Conservation (phyloP, 2,113 vertebrate species). For the Oreocharis arfaki region DNA sequence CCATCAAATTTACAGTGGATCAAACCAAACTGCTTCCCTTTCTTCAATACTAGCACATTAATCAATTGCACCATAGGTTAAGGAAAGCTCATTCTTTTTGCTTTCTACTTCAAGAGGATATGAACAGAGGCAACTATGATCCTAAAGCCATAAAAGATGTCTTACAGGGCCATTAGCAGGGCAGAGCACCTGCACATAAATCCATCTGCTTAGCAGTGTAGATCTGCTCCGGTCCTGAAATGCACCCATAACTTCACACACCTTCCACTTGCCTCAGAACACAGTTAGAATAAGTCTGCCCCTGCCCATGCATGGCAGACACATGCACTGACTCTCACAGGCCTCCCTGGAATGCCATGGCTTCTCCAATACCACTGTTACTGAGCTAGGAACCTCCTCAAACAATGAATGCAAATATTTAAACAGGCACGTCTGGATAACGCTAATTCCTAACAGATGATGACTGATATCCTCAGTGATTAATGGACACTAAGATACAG, state of each 20-base stretch:
- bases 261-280: neutral
- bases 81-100: neutral
- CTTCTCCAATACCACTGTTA: neutral
- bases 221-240: neutral
- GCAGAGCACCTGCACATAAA: neutral
- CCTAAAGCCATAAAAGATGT: neutral
- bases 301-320: neutral
- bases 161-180: neutral
- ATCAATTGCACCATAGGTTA: fast-evolving
- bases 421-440: neutral
- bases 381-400: neutral
- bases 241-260: fast-evolving
- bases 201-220: neutral
- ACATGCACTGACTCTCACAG: neutral
- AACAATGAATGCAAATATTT: neutral
- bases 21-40: neutral
- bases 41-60: neutral
- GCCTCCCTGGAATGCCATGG: neutral
- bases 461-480: neutral
- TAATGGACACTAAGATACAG: neutral
- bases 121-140: neutral
- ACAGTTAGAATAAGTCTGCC: neutral
- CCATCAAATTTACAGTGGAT: neutral
- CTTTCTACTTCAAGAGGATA: neutral
- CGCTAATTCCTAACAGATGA: neutral